phyloP scores from a whole-genome alignment of 2,797 vertebrate species.

The Periophthalmus magnuspinnatus region DNA sequence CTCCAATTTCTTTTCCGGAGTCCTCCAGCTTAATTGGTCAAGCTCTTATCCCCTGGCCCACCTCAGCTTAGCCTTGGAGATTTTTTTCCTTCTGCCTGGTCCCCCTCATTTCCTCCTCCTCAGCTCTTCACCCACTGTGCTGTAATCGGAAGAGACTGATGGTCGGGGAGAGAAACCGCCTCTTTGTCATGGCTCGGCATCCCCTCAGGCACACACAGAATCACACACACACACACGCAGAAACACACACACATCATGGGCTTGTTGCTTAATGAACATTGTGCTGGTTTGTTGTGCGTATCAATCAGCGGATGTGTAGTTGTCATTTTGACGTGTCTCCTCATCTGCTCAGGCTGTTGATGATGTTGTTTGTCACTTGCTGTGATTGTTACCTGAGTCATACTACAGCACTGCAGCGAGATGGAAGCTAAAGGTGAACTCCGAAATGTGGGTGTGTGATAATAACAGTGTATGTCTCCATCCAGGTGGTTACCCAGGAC shows the following conservation, averaged over 20 bases:
- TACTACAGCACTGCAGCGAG: constrained; percentile 50
- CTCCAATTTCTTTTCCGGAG: constrained; percentile 68
- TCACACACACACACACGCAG: constrained; percentile 1
- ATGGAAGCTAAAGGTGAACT: constrained; percentile 62
- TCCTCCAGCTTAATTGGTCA: constrained; percentile 74
- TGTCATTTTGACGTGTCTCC: constrained; percentile 69
- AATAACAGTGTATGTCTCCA: constrained; percentile 40
- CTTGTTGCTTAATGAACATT: constrained; percentile 73
- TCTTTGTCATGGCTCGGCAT: constrained; percentile 20
- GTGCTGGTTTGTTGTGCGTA: constrained; percentile 76
- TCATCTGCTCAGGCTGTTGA: constrained; percentile 63
- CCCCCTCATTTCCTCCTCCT: constrained; percentile 53
- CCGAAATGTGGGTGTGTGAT: constrained; percentile 55
- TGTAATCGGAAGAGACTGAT: constrained; percentile 67
- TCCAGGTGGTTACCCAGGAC: constrained; percentile 15
- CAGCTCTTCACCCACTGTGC: constrained; percentile 19
- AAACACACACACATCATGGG: constrained; percentile 26
- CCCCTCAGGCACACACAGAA: constrained; percentile 18
- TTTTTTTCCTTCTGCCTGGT: constrained; percentile 59
- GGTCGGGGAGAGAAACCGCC: constrained; percentile 41
- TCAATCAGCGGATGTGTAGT: constrained; percentile 73
- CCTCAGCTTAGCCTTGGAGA: constrained; percentile 67
- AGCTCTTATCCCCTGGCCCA: constrained; percentile 71
- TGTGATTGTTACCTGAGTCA: constrained; percentile 67
- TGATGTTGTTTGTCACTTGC: constrained; percentile 63